These are phyloP conservation scores for Hippoglossus stenolepis DNA, from an alignment of 2,113 vertebrate genomes.

Conservation along the genomic window DNA sequence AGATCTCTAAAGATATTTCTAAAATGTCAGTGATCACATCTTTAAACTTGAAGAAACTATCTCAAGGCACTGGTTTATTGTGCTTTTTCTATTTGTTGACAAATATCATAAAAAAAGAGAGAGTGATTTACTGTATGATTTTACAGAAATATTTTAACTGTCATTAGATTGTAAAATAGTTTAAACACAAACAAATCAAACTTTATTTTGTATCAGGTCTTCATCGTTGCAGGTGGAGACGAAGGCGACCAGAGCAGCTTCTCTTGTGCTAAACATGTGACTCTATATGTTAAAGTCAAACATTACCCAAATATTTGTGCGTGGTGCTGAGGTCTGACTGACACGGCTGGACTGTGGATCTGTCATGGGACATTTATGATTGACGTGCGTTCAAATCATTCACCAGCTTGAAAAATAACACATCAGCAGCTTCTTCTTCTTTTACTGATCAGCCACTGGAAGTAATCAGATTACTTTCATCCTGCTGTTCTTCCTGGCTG, in stretches of 20 bases:
- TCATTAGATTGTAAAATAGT: neutral
- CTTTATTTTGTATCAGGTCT: neutral
- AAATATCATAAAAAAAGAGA: neutral
- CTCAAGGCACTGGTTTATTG: too few relatives aligned
- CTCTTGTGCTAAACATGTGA: constrained; percentile 51
- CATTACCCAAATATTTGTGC: constrained; percentile 60
- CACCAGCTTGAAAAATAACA: neutral
- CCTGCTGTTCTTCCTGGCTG: neutral
- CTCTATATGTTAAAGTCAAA: constrained; percentile 70
- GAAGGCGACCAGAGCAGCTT: neutral
- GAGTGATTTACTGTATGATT: neutral
- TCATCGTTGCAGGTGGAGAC: neutral
- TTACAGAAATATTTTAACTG: neutral
- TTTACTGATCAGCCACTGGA: neutral
- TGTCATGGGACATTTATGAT: constrained; percentile 75
- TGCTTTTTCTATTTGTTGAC: too few relatives aligned
- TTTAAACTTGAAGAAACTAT: neutral
- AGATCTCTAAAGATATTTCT: neutral
- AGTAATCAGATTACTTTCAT: neutral
- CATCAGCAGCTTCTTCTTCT: neutral
- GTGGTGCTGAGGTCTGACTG: neutral
- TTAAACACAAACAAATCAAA: too few relatives aligned
- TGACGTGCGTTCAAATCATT: constrained; percentile 17
- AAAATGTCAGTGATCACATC: neutral
- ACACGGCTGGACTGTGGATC: constrained; percentile 14